phyloP scores from a whole-genome alignment of 2,888 invertebrate genomes.

The Drosophila testacea region DNA sequence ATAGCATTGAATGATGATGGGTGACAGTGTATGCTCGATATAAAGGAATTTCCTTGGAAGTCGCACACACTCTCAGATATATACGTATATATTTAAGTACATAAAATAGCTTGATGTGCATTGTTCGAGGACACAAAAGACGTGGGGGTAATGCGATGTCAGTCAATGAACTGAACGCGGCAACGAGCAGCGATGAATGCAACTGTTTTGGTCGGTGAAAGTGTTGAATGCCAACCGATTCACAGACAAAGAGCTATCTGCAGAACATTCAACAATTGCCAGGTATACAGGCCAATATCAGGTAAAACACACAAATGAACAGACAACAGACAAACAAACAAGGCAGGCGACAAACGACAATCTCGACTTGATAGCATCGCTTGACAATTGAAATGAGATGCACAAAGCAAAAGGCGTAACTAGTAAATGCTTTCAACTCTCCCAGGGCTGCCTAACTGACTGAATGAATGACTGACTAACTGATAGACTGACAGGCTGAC shows the following conservation, averaged over 20 bases:
- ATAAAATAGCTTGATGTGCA: conserved; percentile 39
- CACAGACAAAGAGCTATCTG: not conserved
- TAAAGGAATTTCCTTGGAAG: conserved; percentile 27
- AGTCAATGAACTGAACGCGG: conserved; percentile 67
- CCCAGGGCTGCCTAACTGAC: not conserved
- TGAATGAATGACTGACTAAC: conserved; percentile 12
- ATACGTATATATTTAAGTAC: conserved; percentile 6
- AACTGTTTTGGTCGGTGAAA: conserved; percentile 57
- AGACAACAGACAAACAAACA: conserved; percentile 24
- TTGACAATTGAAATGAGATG: conserved; percentile 71
- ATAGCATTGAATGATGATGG: conserved; percentile 38
- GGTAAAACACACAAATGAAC: conserved; percentile 26
- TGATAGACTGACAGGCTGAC: not conserved
- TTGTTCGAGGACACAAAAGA: conserved; percentile 44
- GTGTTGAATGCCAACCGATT: conserved; percentile 47
- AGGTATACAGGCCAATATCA: conserved; percentile 40
- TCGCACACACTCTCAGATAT: conserved; percentile 11
- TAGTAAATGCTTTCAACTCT: conserved; percentile 9
- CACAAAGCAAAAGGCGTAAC: conserved; percentile 29
- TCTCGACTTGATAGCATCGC: conserved; percentile 59
- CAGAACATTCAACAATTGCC: conserved; percentile 35
- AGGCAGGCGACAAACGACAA: conserved; percentile 26
- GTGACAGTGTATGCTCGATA: conserved; percentile 5
- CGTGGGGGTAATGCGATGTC: conserved; percentile 40
- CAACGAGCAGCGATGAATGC: conserved; percentile 49